Percentiles rank a stretch among this genome's conserved stretches.
These are phyloP conservation scores for Cromileptes altivelis DNA, from an alignment of 2,113 vertebrate species.

Conservation along the genomic window DNA sequence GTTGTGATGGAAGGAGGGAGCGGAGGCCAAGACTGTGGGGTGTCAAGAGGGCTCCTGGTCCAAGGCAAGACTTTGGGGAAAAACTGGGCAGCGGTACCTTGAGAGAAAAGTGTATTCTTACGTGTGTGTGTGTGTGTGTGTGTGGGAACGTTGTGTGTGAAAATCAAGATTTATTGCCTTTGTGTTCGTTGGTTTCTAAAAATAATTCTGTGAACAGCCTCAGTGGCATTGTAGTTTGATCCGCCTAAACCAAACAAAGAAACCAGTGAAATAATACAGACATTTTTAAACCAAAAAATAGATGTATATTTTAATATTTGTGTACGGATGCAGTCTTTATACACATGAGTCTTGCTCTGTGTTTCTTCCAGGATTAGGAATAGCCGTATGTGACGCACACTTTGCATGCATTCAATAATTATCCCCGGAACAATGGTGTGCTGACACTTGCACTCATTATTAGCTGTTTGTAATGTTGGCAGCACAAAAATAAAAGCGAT, in stretches of 20 bases:
- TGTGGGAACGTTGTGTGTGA: constrained; percentile 10
- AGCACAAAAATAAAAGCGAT: not conserved
- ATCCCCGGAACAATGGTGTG: not conserved
- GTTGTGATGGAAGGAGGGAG: constrained; percentile 62
- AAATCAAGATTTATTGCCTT: constrained; percentile 48
- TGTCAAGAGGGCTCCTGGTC: constrained; percentile 49
- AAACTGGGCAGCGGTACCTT: constrained; percentile 7
- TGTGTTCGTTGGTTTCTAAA: constrained; percentile 39
- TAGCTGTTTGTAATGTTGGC: constrained; percentile 9
- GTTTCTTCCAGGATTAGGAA: not conserved
- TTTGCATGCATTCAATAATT: not conserved
- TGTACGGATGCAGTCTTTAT: not conserved
- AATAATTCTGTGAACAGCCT: constrained; percentile 34
- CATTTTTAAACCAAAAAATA: not conserved
- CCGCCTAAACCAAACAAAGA: constrained; percentile 30
- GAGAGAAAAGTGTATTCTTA: constrained; percentile 2
- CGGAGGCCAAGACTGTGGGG: constrained; percentile 52
- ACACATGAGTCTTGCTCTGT: not conserved
- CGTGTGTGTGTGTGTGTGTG: constrained; percentile 13
- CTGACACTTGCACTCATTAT: constrained; percentile 26
- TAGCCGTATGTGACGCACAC: not conserved
- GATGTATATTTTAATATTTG: too few relatives aligned
- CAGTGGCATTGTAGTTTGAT: constrained; percentile 33
- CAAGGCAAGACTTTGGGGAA: constrained; percentile 34
- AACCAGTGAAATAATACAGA: not conserved